Evolutionary conservation across 64 coral and sea anemone genomes (phyloP).

Genomic region (Cladopsammia gracilis): DNA sequence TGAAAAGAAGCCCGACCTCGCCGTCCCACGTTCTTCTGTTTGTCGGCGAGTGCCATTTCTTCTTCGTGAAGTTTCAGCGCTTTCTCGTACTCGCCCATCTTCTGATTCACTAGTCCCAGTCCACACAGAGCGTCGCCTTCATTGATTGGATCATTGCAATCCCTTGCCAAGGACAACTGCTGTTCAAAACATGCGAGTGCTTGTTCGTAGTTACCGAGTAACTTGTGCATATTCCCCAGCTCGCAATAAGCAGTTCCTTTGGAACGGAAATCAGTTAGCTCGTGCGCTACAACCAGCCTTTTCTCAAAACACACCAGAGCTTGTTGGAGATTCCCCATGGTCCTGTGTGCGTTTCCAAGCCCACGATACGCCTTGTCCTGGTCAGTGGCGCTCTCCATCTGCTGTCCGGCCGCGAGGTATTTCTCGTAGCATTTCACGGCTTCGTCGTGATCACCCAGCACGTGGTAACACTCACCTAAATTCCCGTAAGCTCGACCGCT

Average conservation of each 20-base stretch:
- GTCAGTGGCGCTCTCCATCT: conserved; percentile 81
- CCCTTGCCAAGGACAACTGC: conserved; percentile 75
- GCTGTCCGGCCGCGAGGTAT: conserved; percentile 86
- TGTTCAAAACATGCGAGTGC: conserved; percentile 88
- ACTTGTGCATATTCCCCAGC: conserved; percentile 94
- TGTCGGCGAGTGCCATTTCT: conserved; percentile 81
- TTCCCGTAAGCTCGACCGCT: conserved; percentile 91
- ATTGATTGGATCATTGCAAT: conserved; percentile 69
- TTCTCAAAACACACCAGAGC: conserved; percentile 98
- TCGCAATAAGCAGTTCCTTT: conserved; percentile 94
- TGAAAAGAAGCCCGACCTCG: conserved; percentile 80
- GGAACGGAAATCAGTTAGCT: conserved; percentile 84
- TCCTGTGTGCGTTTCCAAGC: conserved; percentile 88
- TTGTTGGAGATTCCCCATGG: conserved; percentile 95
- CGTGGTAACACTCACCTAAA: conserved; percentile 85
- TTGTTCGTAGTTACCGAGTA: conserved; percentile 97
- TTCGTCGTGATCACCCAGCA: conserved; percentile 80
- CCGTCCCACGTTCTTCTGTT: conserved; percentile 58
- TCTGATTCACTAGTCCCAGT: conserved; percentile 83
- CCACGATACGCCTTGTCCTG: conserved; percentile 98
- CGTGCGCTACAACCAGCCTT: conserved; percentile 92
- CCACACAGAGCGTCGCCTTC: conserved; percentile 95
- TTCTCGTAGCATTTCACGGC: conserved; percentile 83
- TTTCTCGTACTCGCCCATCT: conserved; percentile 92
- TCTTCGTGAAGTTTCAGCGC: conserved; percentile 91